Conservation (phyloP, 2,113 vertebrate genomes). For the Oxyura jamaicensis region DNA sequence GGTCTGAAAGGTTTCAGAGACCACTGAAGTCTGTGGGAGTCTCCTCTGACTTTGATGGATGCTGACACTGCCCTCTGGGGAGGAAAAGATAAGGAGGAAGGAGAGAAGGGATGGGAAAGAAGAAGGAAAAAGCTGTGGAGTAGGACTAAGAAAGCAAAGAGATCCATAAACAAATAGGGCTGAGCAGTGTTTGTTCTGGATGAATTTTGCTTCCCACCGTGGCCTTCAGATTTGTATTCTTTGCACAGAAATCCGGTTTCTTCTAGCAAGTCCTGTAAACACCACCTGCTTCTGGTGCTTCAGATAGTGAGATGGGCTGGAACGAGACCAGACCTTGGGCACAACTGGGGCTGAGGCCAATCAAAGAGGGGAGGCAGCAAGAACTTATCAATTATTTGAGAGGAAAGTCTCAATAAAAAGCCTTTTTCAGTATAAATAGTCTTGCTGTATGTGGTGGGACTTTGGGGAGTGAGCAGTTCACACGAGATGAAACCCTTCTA, state of each 20-base stretch:
- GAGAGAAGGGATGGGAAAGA: background rate
- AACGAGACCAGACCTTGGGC: constrained; percentile 38
- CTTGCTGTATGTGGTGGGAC: constrained; percentile 8
- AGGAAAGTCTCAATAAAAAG: constrained; percentile 40
- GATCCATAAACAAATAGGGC: background rate
- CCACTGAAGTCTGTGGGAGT: background rate
- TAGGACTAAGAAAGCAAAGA: background rate
- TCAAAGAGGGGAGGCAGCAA: background rate
- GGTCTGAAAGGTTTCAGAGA: background rate
- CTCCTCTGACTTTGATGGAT: background rate
- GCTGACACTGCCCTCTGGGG: background rate
- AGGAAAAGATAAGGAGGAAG: background rate
- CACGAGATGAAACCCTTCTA: constrained; percentile 17
- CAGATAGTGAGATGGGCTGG: constrained; percentile 40
- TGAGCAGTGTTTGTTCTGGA: background rate
- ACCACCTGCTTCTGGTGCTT: constrained; percentile 49
- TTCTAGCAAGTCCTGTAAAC: constrained; percentile 38
- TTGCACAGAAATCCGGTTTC: background rate
- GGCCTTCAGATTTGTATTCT: constrained; percentile 19
- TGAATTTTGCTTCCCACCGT: background rate
- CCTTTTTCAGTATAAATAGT: constrained; percentile 3
- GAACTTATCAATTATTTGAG: constrained; percentile 62
- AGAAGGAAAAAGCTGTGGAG: background rate
- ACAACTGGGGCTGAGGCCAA: background rate
- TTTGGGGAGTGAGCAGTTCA: constrained; percentile 34